phyloP scores from a whole-genome alignment of 2,888 invertebrate genomes.

The Drosophila percnosoma region DNA sequence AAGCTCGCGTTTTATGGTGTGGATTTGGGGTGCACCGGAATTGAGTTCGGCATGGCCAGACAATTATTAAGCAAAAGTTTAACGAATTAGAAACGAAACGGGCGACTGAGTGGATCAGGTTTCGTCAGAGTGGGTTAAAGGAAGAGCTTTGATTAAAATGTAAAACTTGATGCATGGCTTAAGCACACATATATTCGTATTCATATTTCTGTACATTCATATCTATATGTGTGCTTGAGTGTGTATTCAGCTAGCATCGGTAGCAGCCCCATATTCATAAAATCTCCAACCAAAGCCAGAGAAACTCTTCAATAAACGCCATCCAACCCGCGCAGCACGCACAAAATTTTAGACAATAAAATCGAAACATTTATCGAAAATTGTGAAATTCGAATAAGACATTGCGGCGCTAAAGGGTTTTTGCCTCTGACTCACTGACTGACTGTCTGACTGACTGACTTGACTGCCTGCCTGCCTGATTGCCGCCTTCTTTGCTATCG shows the following conservation, averaged over 20 bases:
- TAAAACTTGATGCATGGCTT: constrained; percentile 43
- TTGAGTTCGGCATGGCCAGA: constrained; percentile 72
- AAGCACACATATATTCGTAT: constrained; percentile 4
- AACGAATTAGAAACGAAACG: constrained; percentile 78
- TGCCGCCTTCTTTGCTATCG: constrained; percentile 11
- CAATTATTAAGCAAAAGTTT: constrained; percentile 81
- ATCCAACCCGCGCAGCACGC: constrained; percentile 25
- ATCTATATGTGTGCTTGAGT: neutral
- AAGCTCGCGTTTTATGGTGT: constrained; percentile 42
- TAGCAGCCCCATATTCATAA: constrained; percentile 21
- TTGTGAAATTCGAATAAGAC: constrained; percentile 76
- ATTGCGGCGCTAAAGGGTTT: constrained; percentile 58
- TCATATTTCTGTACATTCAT: neutral
- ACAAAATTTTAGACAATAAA: constrained; percentile 69
- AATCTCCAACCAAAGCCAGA: constrained; percentile 22
- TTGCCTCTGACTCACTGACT: neutral
- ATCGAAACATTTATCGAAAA: constrained; percentile 80
- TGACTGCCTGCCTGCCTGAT: constrained; percentile 1
- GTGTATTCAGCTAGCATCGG: constrained; percentile 1
- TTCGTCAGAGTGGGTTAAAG: constrained; percentile 21
- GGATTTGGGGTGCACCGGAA: constrained; percentile 35
- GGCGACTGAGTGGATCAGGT: constrained; percentile 40
- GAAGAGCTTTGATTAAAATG: constrained; percentile 66
- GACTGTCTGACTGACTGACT: constrained; percentile 6
- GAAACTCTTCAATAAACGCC: constrained; percentile 36